Conservation (phyloP, 2,113 vertebrate species). For the Prinia subflava region DNA sequence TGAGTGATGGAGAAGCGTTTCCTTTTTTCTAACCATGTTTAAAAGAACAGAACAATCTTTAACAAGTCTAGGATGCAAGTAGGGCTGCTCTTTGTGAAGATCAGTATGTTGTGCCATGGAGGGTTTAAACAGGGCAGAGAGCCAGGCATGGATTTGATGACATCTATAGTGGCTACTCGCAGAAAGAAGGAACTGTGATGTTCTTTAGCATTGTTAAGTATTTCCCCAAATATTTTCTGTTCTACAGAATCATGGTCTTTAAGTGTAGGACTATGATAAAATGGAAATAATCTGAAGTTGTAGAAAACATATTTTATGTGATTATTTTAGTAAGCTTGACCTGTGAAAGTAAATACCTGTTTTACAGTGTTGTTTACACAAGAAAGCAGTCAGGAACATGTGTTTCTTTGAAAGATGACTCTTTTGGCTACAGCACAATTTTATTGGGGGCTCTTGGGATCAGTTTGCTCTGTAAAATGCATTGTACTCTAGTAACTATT, state of each 20-base stretch:
- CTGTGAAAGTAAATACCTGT: neutral
- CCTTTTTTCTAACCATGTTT: neutral
- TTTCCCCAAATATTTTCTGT: neutral
- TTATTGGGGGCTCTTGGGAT: neutral
- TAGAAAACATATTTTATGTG: neutral
- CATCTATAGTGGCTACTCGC: neutral
- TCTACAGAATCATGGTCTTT: neutral
- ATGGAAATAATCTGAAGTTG: neutral
- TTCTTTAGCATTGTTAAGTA: neutral
- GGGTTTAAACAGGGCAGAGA: neutral
- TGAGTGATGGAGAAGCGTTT: neutral
- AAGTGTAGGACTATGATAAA: neutral
- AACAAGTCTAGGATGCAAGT: neutral
- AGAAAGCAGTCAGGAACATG: neutral
- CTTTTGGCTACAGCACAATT: neutral
- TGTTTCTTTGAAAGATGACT: slow-evolving; percentile 13
- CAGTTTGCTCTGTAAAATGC: neutral
- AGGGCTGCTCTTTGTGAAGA: neutral
- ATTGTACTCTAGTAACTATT: neutral
- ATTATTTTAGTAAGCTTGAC: neutral
- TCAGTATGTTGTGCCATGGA: neutral
- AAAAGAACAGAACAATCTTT: neutral
- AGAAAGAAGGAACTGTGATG: neutral
- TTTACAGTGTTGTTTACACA: neutral
- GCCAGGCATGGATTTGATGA: neutral